A percentile compares a stretch with the other conserved stretches of the same genome.
These are phyloP conservation scores for Hyppa rectilinea DNA, from an alignment of 2,888 invertebrate genomes.

Conservation along the genomic window DNA sequence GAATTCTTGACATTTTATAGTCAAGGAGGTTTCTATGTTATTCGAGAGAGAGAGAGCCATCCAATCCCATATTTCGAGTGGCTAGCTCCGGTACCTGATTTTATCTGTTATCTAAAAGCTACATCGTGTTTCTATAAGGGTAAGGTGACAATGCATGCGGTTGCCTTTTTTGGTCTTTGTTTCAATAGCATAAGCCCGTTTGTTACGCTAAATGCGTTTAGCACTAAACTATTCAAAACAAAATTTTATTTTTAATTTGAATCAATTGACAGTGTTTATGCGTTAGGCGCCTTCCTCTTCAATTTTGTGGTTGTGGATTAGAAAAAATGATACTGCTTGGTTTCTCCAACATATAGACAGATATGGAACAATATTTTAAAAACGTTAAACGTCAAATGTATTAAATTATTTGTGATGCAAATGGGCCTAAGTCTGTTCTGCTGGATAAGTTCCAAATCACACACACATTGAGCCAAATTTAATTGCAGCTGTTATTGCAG, in stretches of 20 bases:
- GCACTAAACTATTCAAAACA: neutral
- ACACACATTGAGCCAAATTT: neutral
- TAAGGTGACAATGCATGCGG: constrained; percentile 5
- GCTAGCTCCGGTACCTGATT: constrained; percentile 55
- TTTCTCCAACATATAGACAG: too few relatives aligned
- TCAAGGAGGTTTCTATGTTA: constrained; percentile 37
- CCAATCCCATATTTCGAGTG: constrained; percentile 57
- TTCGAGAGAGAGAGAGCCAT: constrained; percentile 30
- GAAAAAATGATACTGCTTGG: too few relatives aligned
- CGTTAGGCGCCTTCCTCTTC: too few relatives aligned
- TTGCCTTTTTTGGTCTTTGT: neutral
- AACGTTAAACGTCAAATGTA: neutral
- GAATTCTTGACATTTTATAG: too few relatives aligned
- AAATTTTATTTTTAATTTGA: too few relatives aligned
- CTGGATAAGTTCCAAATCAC: constrained; percentile 11
- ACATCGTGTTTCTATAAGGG: constrained; percentile 36
- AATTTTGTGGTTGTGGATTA: too few relatives aligned
- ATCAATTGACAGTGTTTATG: too few relatives aligned
- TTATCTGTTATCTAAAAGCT: constrained; percentile 50
- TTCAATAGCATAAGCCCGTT: neutral
- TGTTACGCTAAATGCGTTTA: neutral
- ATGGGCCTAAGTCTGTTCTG: neutral
- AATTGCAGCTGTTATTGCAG: neutral
- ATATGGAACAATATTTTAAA: neutral
- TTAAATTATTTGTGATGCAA: too few relatives aligned